phyloP scores from a whole-genome alignment of 2,888 invertebrate species.

The Nebria brevicollis region DNA sequence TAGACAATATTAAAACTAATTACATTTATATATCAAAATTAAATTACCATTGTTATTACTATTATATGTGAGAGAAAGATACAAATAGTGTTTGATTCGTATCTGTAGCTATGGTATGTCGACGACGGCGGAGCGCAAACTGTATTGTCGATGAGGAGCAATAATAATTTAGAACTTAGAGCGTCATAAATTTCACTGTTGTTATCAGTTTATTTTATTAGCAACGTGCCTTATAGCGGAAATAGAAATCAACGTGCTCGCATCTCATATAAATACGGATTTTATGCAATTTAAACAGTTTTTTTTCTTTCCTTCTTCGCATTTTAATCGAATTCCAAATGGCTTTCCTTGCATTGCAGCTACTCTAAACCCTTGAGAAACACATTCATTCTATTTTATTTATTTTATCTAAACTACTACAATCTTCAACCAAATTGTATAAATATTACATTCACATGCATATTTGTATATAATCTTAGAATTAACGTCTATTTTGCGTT shows the following conservation, averaged over 20 bases:
- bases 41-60: slow-evolving; percentile 20
- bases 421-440: too few relatives aligned
- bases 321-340: background rate
- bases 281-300: slow-evolving; percentile 16
- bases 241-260: slow-evolving; percentile 37
- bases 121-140: background rate
- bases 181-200: slow-evolving; percentile 28
- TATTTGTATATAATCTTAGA: too few relatives aligned
- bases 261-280: slow-evolving; percentile 34
- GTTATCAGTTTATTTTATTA: slow-evolving; percentile 25
- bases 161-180: slow-evolving; percentile 34
- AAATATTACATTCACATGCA: too few relatives aligned
- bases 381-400: background rate
- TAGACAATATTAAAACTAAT: slow-evolving; percentile 36
- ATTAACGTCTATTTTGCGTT: too few relatives aligned
- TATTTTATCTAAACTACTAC: background rate
- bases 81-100: slow-evolving; percentile 22
- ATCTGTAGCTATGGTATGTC: background rate
- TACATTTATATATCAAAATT: slow-evolving; percentile 40
- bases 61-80: background rate
- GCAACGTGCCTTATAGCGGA: slow-evolving; percentile 22
- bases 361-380: too few relatives aligned
- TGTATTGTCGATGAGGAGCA: slow-evolving; percentile 12
- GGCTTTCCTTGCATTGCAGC: background rate
- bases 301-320: background rate